Evolutionary conservation across 2,113 vertebrate species (phyloP), one percentile per base, ranked within the genome.

Genomic region (Pseudorasbora parva): DNA sequence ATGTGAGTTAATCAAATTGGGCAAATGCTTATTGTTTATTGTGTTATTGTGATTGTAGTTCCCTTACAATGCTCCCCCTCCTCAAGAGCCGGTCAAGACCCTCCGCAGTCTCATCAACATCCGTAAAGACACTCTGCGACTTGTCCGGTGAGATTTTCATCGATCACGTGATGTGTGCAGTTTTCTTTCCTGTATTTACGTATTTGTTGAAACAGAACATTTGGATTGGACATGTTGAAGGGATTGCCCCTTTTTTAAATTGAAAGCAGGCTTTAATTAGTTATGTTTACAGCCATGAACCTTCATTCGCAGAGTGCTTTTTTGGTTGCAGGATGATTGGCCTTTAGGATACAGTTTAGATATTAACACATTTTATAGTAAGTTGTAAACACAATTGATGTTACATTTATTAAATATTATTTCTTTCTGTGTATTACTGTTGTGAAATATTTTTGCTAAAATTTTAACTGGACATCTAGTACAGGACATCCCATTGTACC

Each of bases 1-100:
- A n/a, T 15, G 23, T 30, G 17, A 37, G 27, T 17, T 33, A 19
- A 41, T 76, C n/a, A n/a, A 57, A 76, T 3, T 51, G 45, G 3
- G 41, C 68, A 74, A 74, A 25, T 74, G 51, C 21, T 33, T 77
- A 30, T 43, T 33, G 47, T 75, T 85, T 69, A 9, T 85, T 41
- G 51, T 54, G 51, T 7, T 49, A 73, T 82, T 89, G 79, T 88
- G 85, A 89, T 84, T 1, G 2, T 91, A 99, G 98, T 99, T 99
- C 89, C 98, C 98, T 7, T 99, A 99, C 0, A 96, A 96, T n/a
- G 96, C 97, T 66, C 97, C 97, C 68, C 97, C 97, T 71, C 97
- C 98, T 91, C 97, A 99, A 82, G 98, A 99, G 88, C 98, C 98
- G 0, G 98, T 99, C 82, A 99, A 98, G 94, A 99, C 97, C 0